A percentile compares a stretch with the other conserved stretches of the same genome.
Evolutionary conservation across 1,140 invertebrate genomes (phyloP).

Genomic region (Drosophila repleta): DNA sequence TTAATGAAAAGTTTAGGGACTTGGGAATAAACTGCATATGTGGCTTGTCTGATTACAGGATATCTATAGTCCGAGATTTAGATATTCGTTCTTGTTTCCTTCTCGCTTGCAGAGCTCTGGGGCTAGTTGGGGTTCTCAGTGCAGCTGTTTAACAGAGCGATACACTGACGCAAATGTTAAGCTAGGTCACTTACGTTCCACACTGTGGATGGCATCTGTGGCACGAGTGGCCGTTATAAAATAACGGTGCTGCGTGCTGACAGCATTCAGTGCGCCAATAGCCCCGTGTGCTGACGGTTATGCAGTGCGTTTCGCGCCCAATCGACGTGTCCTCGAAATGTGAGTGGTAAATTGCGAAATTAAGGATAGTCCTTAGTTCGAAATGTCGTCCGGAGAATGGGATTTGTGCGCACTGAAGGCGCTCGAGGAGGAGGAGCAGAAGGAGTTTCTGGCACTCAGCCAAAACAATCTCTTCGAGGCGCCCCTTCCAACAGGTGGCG

Average conservation of each 20-base stretch:
- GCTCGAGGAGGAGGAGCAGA: constrained; percentile 80
- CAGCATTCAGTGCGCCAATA: constrained; percentile 61
- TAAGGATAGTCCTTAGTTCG: constrained; percentile 3
- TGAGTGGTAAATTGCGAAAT: constrained; percentile 41
- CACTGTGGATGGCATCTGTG: constrained; percentile 37
- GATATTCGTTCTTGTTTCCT: no score
- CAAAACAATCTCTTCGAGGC: constrained; percentile 69
- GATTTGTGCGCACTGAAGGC: constrained; percentile 80
- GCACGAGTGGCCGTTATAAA: constrained; percentile 64
- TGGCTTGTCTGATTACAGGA: background rate
- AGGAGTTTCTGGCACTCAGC: constrained; percentile 75
- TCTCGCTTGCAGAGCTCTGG: background rate
- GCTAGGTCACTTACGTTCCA: constrained; percentile 77
- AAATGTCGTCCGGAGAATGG: constrained; percentile 82
- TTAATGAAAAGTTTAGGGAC: no score
- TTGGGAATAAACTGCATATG: no score
- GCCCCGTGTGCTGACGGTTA: constrained; percentile 60
- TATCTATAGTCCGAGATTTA: background rate
- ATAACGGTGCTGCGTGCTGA: constrained; percentile 42
- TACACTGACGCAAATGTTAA: constrained; percentile 67
- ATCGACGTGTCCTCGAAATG: background rate
- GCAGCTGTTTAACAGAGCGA: constrained; percentile 54
- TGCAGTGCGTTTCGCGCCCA: constrained; percentile 1
- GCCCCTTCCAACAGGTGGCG: constrained; percentile 54
- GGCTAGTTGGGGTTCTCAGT: background rate